Base-by-base conservation (phyloP, 2,888 invertebrate species). In the Philonicus albiceps region DNA sequence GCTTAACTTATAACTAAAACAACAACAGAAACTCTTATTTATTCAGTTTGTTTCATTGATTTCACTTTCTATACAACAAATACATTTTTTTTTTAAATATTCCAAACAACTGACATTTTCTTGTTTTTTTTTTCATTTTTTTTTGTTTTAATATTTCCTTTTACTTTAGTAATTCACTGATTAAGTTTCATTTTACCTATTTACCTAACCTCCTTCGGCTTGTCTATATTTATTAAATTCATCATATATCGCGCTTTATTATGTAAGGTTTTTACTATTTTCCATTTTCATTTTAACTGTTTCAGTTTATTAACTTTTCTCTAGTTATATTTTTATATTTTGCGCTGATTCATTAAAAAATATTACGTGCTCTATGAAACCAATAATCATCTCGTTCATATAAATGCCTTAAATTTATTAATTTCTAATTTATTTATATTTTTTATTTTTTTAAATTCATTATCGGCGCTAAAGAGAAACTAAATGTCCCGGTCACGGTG, bases 291-390 rank as follows among this genome's bases (percentile, higher is more conserved):
- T n/a, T 64, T 64, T 64, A 64, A 64, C 64, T 64, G 64, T 64
- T n/a, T 64, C 64, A 64, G 64, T 64, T 64, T 64, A 31, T 86
- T 80, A 85, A 85, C 74, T 86, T 84, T n/a, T 87, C 37, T 74
- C 8, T 86, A 64, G 64, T 64, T 40, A 27, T 85, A 64, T 78
- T 85, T 80, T 88, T 87, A 86, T 64, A 85, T 85, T 88, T 83
- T 84, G 86, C 88, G 86, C 72, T 86, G 86, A 87, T 89, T 89
- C 89, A 89, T 88, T 89, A 91, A 90, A 91, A 91, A 91, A 91
- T 91, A 90, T 91, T 92, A 92, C 92, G 91, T 92, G 91, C 91
- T 91, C 92, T 91, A 92, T 92, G 92, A 92, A 92, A 92, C 92
- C 92, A 92, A 92, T 92, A 92, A 92, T 90, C 90, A 89, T 90